phyloP scores from a whole-genome alignment of 2,113 vertebrate genomes.

The Perognathus longimembris region DNA sequence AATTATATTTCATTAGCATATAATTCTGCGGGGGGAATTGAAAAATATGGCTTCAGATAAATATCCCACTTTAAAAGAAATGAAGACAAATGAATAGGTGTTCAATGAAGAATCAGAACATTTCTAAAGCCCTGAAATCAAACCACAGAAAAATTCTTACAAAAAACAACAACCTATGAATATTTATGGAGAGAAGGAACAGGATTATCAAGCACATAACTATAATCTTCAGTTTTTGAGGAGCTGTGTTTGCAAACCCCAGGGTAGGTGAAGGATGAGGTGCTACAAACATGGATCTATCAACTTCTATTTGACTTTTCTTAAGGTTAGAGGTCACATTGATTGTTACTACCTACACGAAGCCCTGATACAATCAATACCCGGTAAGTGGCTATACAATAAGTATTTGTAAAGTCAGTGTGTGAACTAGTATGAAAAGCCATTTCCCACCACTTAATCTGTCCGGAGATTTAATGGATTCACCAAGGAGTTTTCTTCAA shows the following conservation, averaged over 20 bases:
- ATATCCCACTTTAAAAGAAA: not conserved
- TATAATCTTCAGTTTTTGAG: not conserved
- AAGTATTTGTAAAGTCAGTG: not conserved
- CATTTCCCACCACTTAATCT: not conserved
- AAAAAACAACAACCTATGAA: not conserved
- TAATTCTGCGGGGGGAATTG: slow-evolving; percentile 19
- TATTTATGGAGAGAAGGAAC: not conserved
- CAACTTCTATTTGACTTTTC: not conserved
- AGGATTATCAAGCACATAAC: not conserved
- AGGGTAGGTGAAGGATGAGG: not conserved
- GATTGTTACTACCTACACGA: not conserved
- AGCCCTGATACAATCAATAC: not conserved
- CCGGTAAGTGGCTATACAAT: not conserved
- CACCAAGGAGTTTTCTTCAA: not conserved
- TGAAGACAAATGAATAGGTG: not conserved
- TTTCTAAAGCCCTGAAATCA: not conserved
- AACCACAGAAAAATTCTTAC: not conserved
- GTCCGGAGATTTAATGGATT: not conserved
- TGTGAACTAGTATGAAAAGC: not conserved
- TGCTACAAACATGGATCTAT: slow-evolving; percentile 7
- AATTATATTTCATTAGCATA: not conserved
- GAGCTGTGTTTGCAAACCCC: not conserved
- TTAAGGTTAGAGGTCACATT: not conserved
- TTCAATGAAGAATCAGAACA: not conserved
- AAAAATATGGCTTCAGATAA: slow-evolving; percentile 48